Evolutionary conservation across 2,113 vertebrate genomes (phyloP).

Genomic region (Lycaon pictus): DNA sequence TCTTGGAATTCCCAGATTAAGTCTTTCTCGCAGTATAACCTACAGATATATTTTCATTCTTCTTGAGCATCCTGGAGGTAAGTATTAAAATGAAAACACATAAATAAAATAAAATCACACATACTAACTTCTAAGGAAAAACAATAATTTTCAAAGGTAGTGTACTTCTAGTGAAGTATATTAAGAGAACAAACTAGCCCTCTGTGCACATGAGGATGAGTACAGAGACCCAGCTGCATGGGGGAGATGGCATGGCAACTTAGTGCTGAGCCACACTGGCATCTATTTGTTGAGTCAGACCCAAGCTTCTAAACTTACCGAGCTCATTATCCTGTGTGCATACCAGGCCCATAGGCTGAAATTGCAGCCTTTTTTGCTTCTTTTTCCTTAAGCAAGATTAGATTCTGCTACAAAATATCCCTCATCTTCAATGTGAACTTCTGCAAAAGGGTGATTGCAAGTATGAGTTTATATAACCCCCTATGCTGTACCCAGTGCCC

Average conservation of each 20-base stretch:
- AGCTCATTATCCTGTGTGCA: not conserved
- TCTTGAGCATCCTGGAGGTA: not conserved
- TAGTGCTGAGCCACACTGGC: not conserved
- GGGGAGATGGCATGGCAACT: not conserved
- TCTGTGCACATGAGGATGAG: not conserved
- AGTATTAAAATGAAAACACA: not conserved
- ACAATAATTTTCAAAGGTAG: not conserved
- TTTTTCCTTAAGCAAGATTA: conserved; percentile 39
- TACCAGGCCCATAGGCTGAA: not conserved
- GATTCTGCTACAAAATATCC: not conserved
- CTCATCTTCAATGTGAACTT: not conserved
- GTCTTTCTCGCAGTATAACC: not conserved
- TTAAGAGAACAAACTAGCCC: not conserved
- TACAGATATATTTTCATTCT: not conserved
- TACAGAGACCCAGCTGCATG: not conserved
- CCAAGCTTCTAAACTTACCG: not conserved
- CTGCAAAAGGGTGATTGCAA: conserved; percentile 3
- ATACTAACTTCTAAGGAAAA: not conserved
- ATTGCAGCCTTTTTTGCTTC: not conserved
- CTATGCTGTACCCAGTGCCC: not conserved
- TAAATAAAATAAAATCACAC: not conserved
- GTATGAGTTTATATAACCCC: not conserved
- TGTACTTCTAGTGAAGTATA: not conserved
- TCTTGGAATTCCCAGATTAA: not conserved
- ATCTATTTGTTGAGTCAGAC: not conserved